Conservation (phyloP, 2,797 vertebrate species). For the Coregonus ussuriensis region DNA sequence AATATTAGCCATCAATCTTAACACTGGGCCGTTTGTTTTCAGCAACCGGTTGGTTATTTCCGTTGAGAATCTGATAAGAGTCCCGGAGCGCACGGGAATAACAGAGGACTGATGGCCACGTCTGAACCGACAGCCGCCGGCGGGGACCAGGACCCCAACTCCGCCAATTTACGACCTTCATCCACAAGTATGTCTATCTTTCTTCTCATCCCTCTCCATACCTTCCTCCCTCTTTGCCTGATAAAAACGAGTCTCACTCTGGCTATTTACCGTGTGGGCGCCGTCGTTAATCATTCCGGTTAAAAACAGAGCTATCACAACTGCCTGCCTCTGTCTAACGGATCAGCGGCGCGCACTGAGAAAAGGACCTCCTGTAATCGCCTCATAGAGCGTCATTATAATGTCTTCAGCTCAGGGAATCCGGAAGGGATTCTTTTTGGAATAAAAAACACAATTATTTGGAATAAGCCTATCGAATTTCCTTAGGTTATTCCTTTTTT, state of each 20-base stretch:
- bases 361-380: conserved; percentile 32
- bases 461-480: background rate
- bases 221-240: conserved; percentile 51
- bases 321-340: conserved; percentile 66
- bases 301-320: conserved; percentile 77
- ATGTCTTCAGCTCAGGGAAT: background rate
- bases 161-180: conserved; percentile 87
- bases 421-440: background rate
- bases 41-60: conserved; percentile 48
- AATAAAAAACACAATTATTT: background rate
- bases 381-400: conserved; percentile 5
- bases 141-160: conserved; percentile 84
- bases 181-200: conserved; percentile 85
- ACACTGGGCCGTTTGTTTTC: conserved; percentile 57
- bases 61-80: conserved; percentile 50
- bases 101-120: conserved; percentile 85
- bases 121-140: conserved; percentile 87
- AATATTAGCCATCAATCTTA: conserved; percentile 27
- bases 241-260: conserved; percentile 62
- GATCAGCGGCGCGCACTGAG: conserved; percentile 52
- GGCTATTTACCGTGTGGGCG: conserved; percentile 71
- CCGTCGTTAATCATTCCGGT: conserved; percentile 77
- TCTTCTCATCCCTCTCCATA: conserved; percentile 13
- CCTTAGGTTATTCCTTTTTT: background rate
- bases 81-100: conserved; percentile 32